These are phyloP conservation scores for Acleris holmiana DNA, from an alignment of 2,888 invertebrate genomes.

Conservation along the genomic window DNA sequence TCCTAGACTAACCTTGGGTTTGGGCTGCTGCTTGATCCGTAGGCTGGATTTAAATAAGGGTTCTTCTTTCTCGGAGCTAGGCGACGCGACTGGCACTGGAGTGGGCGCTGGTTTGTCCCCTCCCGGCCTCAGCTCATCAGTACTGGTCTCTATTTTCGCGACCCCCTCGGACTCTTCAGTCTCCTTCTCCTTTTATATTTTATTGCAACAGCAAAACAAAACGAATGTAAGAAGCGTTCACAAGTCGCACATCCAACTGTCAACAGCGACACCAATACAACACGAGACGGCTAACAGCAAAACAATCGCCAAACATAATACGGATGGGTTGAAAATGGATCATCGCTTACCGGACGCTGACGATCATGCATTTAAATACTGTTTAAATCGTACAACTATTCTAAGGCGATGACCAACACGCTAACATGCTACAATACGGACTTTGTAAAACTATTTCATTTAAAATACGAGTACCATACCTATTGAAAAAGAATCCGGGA, in stretches of 20 bases:
- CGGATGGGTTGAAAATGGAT: conserved; percentile 43
- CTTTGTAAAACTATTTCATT: conserved; percentile 30
- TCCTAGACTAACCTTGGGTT: conserved; percentile 75
- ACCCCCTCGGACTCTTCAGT: conserved; percentile 65
- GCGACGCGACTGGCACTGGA: conserved; percentile 56
- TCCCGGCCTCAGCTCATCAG: conserved; percentile 77
- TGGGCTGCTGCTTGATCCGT: conserved; percentile 66
- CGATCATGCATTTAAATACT: conserved; percentile 57
- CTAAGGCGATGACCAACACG: conserved; percentile 43
- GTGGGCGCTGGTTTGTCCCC: conserved; percentile 59
- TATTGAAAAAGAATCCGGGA: conserved; percentile 40
- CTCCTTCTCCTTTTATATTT: conserved; percentile 71
- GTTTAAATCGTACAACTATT: conserved; percentile 42
- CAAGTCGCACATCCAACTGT: conserved; percentile 46
- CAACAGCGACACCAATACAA: conserved; percentile 62
- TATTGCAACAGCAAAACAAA: conserved; percentile 79
- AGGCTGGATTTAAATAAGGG: conserved; percentile 80
- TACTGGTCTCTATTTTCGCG: conserved; percentile 79
- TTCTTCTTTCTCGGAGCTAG: conserved; percentile 74
- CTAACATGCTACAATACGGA: conserved; percentile 41
- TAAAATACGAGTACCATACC: conserved; percentile 28
- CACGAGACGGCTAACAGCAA: conserved; percentile 59
- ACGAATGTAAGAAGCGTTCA: conserved; percentile 58
- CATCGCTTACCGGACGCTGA: conserved; percentile 36
- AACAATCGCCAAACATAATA: conserved; percentile 60